Conservation (phyloP, 2,113 vertebrate genomes). For the Pseudorasbora parva region DNA sequence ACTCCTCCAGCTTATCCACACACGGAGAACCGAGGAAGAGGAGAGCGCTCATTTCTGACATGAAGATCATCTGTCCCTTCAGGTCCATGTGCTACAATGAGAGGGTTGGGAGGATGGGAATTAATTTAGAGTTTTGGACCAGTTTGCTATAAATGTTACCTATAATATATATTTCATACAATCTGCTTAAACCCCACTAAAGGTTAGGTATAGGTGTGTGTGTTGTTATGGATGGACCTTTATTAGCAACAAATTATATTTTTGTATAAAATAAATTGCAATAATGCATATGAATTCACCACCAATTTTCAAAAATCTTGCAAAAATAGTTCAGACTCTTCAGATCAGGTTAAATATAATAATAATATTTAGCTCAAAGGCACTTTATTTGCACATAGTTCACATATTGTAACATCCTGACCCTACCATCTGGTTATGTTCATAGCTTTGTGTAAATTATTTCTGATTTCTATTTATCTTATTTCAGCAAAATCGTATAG, state of each 20-base stretch:
- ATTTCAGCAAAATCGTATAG: not conserved
- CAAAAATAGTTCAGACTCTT: not conserved
- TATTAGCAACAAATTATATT: not conserved
- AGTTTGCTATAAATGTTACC: not conserved
- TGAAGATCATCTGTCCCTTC: conserved; percentile 98
- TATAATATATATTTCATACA: too few relatives aligned
- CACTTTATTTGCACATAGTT: not conserved
- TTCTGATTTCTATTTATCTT: not conserved
- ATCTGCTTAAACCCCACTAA: not conserved
- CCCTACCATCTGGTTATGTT: not conserved
- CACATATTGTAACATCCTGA: not conserved
- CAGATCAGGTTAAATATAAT: not conserved
- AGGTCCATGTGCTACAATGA: conserved; percentile 91
- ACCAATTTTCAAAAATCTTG: not conserved
- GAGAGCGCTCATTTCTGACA: conserved; percentile 90
- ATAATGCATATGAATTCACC: not conserved
- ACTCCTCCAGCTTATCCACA: conserved; percentile 94
- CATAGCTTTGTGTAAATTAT: not conserved
- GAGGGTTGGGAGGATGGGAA: not conserved
- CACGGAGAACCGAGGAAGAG: conserved; percentile 95
- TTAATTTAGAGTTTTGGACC: not conserved
- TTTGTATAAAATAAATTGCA: not conserved
- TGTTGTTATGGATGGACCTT: not conserved
- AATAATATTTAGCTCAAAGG: not conserved
- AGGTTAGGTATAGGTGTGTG: not conserved